Base-by-base conservation (phyloP, 2,888 invertebrate genomes). In the Oxycera nigricornis region DNA sequence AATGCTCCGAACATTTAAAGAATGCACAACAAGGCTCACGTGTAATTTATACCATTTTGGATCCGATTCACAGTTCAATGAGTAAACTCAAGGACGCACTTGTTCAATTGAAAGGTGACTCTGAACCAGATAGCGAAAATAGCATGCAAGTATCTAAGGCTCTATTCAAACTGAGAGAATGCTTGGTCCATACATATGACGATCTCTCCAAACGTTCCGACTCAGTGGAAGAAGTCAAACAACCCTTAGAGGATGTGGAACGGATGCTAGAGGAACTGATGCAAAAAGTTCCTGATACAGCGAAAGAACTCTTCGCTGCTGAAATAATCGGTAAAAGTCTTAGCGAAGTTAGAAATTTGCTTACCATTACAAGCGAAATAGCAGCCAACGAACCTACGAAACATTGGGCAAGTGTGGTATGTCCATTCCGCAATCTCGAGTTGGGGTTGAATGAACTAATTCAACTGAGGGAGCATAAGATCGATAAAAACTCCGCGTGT, bases 101-200 rank as follows among this genome's bases (percentile, higher is more conserved):
- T 20, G 9, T n/a, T 7, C 1, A 2, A 20, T 35, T 72, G 24
- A 57, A 57, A 72, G 50, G 50, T 20, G 6, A 1, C 50, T 7
- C 20, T 3, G 2, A 39, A 4, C 2, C 17, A 41, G 39, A 39
- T 39, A 22, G 17, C 3, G 30, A 22, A 24, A 46, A 57, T 20
- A 26, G 1, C 26, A 46, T 57, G 39, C 20, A 52, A 76, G 76
- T 77, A 6, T 73, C 77, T 2, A 82, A 81, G 73, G 76, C 79
- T 2, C 77, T 82, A 20, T 82, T 83, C 2, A 81, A 81, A 57
- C 74, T 84, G 1, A 77, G 79, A 68, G 81, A 82, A 52, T 82
- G 82, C 20, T 81, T 84, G 65, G 83, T 83, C 11, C 84, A 84
- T 9, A 84, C 83, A 0, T 82, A 82, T 50, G 82, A 84, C 65